Base-by-base conservation (phyloP, 92 coral and sea anemone species). In the Umimayanthus chanpuru region DNA sequence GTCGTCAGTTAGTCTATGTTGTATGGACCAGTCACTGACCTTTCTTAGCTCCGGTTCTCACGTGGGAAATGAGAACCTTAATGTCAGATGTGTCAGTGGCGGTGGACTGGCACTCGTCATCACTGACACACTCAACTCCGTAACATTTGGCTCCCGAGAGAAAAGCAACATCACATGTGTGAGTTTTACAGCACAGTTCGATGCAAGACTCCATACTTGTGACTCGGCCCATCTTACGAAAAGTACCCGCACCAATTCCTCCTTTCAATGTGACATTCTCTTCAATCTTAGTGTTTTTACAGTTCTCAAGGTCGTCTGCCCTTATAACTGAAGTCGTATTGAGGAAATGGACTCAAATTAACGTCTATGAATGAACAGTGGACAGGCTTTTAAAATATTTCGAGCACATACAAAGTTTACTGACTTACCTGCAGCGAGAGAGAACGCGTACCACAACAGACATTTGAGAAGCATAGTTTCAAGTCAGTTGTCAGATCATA, bases 1-100 rank as follows among this genome's bases (percentile, higher is more conserved):
- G 4, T 55, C n/a, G 76, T 15, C 77, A 12, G 86, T 44, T 47
- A 50, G 58, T 29, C 26, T 61, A 61, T 20, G 23, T 56, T 9
- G 65, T 64, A 30, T 15, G 74, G 50, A 80, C 71, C 64, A 40
- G n/a, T 28, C 87, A 93, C 98, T 93, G 86, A 95, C 98, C 94
- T 95, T 95, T 97, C 68, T 95, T 97, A 73, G 91, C 90, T 74
- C 93, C 95, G 70, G 96, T 95, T 87, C 98, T 90, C 88, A 97
- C 99, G 88, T 97, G 99, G 84, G 99, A 97, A 15, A 97, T 97
- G 47, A 97, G 96, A 73, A 95, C 99, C 89, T 94, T 96, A 36
- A 94, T 94, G 77, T 97, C 99, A 53, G 99, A 97, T 50, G 99
- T 97, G 89, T 97, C 99, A 38, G 99, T 97, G 5, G 99, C 93